These are phyloP conservation scores for Lucilia sericata DNA, from an alignment of 1,140 invertebrate species.

Conservation along the genomic window DNA sequence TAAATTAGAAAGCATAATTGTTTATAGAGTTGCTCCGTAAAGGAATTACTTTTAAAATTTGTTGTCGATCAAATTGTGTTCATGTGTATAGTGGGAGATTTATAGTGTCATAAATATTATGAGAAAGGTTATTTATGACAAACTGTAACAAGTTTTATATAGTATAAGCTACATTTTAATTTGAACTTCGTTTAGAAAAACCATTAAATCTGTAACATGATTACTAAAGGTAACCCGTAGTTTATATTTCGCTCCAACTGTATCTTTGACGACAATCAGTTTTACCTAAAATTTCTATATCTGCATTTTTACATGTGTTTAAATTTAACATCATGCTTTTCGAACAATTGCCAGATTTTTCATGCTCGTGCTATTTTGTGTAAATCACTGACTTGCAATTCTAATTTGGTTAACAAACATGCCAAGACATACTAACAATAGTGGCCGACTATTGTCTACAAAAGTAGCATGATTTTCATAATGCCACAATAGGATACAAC, in stretches of 20 bases:
- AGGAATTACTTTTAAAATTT: not conserved
- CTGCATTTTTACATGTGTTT: too few species aligned
- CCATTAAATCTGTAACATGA: too few species aligned
- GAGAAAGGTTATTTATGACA: too few species aligned
- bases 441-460: not conserved
- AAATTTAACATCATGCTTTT: not conserved
- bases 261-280: not conserved
- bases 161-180: too few species aligned
- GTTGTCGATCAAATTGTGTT: not conserved
- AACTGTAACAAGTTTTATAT: too few species aligned
- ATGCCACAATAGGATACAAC: too few species aligned
- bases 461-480: not conserved
- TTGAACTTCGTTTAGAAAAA: too few species aligned
- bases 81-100: too few species aligned
- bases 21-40: not conserved
- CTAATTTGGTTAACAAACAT: not conserved
- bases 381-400: not conserved
- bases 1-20: not conserved
- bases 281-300: not conserved
- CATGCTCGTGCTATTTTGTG: conserved; percentile 2
- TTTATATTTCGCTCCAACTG: not conserved
- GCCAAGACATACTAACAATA: not conserved
- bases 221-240: too few species aligned
- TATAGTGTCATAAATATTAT: too few species aligned
- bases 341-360: not conserved